Conservation (phyloP, 2,113 vertebrate species). For the Oreamnos americanus region DNA sequence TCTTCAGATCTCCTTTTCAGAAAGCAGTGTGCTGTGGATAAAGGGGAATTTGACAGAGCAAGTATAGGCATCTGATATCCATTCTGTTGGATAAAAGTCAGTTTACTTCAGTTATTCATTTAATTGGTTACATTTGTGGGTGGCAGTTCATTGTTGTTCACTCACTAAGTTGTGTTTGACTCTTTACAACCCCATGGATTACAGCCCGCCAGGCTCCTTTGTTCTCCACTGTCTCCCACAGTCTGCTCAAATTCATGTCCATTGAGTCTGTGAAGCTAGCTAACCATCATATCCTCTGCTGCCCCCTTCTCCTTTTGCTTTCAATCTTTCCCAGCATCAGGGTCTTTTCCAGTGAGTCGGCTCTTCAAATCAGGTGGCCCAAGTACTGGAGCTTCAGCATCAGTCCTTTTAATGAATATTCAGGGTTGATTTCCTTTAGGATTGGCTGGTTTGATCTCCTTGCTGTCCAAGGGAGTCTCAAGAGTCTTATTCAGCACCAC, state of each 20-base stretch:
- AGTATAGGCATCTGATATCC: accelerated
- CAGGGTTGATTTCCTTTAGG: not conserved
- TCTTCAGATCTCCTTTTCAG: not conserved
- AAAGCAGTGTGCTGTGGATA: not conserved
- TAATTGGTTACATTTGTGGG: not conserved
- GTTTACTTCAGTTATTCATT: not conserved
- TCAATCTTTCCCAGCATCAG: not conserved
- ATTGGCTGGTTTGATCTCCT: not conserved
- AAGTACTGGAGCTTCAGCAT: not conserved
- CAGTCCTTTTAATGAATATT: not conserved
- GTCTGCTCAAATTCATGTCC: not conserved
- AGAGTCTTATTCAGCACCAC: not conserved
- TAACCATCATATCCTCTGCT: not conserved
- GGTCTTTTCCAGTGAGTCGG: not conserved
- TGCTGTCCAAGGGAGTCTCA: not conserved
- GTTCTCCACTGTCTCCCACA: not conserved
- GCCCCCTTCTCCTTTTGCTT: not conserved
- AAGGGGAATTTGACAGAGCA: not conserved
- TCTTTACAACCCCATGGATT: not conserved
- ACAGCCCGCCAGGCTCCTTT: not conserved
- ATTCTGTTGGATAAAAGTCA: not conserved
- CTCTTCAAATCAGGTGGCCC: not conserved
- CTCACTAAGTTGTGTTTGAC: not conserved
- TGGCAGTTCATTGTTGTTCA: not conserved
- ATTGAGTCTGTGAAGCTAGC: not conserved